These are phyloP conservation scores for Carcinoscorpius rotundicauda DNA, from an alignment of 1,140 invertebrate species.

Conservation along the genomic window DNA sequence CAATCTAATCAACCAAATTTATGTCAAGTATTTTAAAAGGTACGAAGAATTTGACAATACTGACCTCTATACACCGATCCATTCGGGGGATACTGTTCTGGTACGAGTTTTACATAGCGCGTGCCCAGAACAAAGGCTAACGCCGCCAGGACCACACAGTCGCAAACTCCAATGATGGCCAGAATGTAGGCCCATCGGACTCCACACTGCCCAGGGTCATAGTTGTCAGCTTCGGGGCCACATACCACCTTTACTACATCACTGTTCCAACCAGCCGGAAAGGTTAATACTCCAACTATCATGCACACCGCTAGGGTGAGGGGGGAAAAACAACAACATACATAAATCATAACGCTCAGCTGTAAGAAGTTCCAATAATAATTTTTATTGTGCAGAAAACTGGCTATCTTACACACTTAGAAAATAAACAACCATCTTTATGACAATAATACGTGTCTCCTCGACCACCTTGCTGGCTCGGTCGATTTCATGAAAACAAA, in stretches of 20 bases:
- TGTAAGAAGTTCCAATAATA: too few species aligned
- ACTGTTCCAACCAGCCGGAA: slow-evolving; percentile 85
- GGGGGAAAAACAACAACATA: too few species aligned
- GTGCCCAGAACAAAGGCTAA: slow-evolving; percentile 89
- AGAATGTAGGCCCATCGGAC: slow-evolving; percentile 91
- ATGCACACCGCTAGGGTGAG: slow-evolving; percentile 56
- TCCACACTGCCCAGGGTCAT: slow-evolving; percentile 63
- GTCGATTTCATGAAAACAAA: too few species aligned
- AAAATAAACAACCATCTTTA: too few species aligned
- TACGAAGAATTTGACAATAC: not conserved
- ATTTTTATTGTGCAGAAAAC: too few species aligned
- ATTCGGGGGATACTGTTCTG: slow-evolving; percentile 54
- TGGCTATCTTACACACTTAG: too few species aligned
- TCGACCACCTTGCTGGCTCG: too few species aligned
- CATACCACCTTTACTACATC: slow-evolving; percentile 70
- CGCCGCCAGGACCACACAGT: slow-evolving; percentile 74
- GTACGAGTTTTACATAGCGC: slow-evolving; percentile 66
- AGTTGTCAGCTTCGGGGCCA: slow-evolving; percentile 60
- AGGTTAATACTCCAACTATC: slow-evolving; percentile 71
- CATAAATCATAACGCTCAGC: too few species aligned
- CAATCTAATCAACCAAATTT: too few species aligned
- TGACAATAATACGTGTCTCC: too few species aligned
- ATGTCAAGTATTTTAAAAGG: too few species aligned
- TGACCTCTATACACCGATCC: slow-evolving; percentile 2
- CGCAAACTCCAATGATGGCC: slow-evolving; percentile 80